Conservation (phyloP, 2,888 invertebrate genomes). For the Aethes cnicana region DNA sequence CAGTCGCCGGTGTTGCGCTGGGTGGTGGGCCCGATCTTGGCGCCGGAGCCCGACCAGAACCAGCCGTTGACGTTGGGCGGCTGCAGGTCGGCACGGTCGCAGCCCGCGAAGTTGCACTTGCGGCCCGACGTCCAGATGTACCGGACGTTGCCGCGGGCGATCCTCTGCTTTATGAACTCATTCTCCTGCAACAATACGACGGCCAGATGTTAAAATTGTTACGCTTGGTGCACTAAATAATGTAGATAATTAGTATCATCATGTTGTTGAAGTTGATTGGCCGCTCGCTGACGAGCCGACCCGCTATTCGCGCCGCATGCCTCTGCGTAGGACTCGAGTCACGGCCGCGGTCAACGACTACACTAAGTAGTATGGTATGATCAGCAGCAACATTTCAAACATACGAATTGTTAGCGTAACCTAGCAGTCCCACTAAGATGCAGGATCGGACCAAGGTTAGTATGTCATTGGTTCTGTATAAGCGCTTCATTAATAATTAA, state of each 20-base stretch:
- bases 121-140: constrained; percentile 96
- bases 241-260: constrained; percentile 10
- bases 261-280: no score
- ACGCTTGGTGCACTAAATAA: constrained; percentile 4
- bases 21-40: constrained; percentile 93
- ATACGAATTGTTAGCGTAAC: background rate
- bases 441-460: constrained; percentile 20
- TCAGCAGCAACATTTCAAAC: background rate
- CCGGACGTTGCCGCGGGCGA: constrained; percentile 88
- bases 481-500: constrained; percentile 25
- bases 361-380: constrained; percentile 7
- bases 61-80: constrained; percentile 94
- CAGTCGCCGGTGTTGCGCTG: constrained; percentile 95
- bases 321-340: constrained; percentile 35
- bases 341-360: constrained; percentile 48
- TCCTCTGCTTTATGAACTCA: constrained; percentile 93
- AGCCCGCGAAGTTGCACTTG: constrained; percentile 96
- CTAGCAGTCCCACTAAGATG: background rate
- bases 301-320: constrained; percentile 26
- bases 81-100: constrained; percentile 90
- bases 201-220: constrained; percentile 8
- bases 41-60: constrained; percentile 97
- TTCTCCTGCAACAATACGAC: constrained; percentile 82
- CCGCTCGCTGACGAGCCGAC: constrained; percentile 2
- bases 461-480: constrained; percentile 21